Percentiles rank a stretch among this genome's conserved stretches.
phyloP scores from a whole-genome alignment of 2,888 invertebrate species.

The Eristalis arbustorum region DNA sequence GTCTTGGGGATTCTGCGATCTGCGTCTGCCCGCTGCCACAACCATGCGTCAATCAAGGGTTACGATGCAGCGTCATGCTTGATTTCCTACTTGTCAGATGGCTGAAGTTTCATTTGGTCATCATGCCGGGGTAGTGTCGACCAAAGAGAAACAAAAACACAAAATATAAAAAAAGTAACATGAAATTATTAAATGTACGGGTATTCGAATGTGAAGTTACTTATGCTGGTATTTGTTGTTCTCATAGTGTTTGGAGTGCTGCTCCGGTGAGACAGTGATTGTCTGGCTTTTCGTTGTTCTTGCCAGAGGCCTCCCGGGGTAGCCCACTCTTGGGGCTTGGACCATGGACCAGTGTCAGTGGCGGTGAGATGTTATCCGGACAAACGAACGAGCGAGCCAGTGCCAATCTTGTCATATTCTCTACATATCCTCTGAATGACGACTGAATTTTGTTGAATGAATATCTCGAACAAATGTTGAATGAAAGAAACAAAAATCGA shows the following conservation, averaged over 20 bases:
- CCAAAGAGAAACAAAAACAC: background rate
- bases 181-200: slow-evolving; percentile 11
- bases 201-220: slow-evolving; percentile 2
- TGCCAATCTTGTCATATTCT: slow-evolving; percentile 66
- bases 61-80: slow-evolving; percentile 78
- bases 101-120: slow-evolving; percentile 67
- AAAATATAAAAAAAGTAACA: slow-evolving; percentile 9
- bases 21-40: slow-evolving; percentile 39
- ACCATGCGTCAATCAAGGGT: slow-evolving; percentile 72
- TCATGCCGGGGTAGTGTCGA: slow-evolving; percentile 50
- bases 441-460: slow-evolving; percentile 63
- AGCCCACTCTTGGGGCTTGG: slow-evolving; percentile 25
- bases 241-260: slow-evolving; percentile 20
- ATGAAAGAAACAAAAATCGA: slow-evolving; percentile 35
- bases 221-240: slow-evolving; percentile 26
- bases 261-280: slow-evolving; percentile 51
- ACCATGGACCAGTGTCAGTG: slow-evolving; percentile 38
- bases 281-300: slow-evolving; percentile 33
- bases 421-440: slow-evolving; percentile 57
- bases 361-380: slow-evolving; percentile 58
- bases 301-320: slow-evolving; percentile 48
- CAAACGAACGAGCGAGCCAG: slow-evolving; percentile 56
- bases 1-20: slow-evolving; percentile 42
- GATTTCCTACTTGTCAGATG: slow-evolving; percentile 79
- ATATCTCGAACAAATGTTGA: slow-evolving; percentile 21